Conservation (phyloP, 2,113 vertebrate genomes). For the Hippocampus mohnikei region DNA sequence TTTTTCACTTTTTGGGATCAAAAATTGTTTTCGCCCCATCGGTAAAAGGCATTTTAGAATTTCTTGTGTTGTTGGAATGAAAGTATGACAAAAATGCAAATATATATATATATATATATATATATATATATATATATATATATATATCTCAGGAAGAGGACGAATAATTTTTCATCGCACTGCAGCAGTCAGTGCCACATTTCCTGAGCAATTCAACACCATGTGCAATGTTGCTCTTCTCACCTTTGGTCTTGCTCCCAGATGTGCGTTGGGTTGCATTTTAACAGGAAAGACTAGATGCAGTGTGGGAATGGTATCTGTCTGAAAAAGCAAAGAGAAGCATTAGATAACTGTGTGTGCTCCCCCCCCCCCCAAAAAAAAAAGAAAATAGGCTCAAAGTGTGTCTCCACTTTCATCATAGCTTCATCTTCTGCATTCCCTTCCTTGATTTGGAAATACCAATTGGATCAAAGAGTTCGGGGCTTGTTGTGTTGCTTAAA, state of each 20-base stretch:
- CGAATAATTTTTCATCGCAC: no score
- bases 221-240: neutral
- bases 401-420: neutral
- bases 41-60: no score
- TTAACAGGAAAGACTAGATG: constrained; percentile 82
- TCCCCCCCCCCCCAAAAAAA: neutral
- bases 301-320: constrained; percentile 76
- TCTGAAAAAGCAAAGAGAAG: constrained; percentile 59
- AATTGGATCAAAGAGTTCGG: no score
- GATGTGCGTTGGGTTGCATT: constrained; percentile 43
- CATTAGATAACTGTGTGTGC: constrained; percentile 3
- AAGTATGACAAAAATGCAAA: no score
- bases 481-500: no score
- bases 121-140: no score
- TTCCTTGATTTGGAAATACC: neutral
- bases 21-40: no score
- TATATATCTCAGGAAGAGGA: no score
- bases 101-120: no score
- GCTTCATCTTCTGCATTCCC: neutral
- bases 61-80: no score
- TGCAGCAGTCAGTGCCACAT: no score
- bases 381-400: neutral
- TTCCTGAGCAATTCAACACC: neutral
- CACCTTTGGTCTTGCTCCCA: constrained; percentile 63
- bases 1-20: no score